Percentiles rank a stretch among this genome's conserved stretches.
Conservation (phyloP, 1,140 invertebrate species). For the Contarinia nasturtii region DNA sequence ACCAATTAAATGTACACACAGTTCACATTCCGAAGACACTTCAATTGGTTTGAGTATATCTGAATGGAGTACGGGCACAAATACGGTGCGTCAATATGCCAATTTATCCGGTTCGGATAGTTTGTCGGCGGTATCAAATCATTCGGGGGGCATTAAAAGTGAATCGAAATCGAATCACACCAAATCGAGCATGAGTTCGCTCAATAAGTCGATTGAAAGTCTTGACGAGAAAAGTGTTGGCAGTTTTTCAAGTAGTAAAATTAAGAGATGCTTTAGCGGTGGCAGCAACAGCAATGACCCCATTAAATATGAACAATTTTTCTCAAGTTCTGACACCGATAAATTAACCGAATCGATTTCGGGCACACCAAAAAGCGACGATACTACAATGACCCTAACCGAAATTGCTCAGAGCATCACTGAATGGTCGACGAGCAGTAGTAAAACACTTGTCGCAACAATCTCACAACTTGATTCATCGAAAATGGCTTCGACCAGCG, state of each 20-base stretch:
- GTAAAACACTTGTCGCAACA: conserved; percentile 33
- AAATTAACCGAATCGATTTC: conserved; percentile 30
- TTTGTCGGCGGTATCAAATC: conserved; percentile 34
- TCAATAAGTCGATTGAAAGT: conserved; percentile 23
- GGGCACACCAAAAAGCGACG: conserved; percentile 27
- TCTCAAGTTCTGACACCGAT: conserved; percentile 35
- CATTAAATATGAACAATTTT: conserved; percentile 28
- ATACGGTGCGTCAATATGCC: conserved; percentile 53
- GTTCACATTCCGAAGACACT: conserved; percentile 65
- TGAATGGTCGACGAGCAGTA: conserved; percentile 38
- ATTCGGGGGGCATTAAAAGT: conserved; percentile 29
- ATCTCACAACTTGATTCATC: conserved; percentile 13
- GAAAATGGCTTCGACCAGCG: not conserved
- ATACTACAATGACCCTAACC: conserved; percentile 31
- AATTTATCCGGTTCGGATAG: conserved; percentile 44
- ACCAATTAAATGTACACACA: conserved; percentile 51
- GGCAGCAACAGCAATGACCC: conserved; percentile 22
- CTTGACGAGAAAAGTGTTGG: conserved; percentile 18
- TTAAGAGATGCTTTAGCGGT: conserved; percentile 11
- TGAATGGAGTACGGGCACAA: conserved; percentile 67
- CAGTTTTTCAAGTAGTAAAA: conserved; percentile 14
- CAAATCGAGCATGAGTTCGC: conserved; percentile 27
- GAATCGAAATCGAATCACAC: conserved; percentile 35
- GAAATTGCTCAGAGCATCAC: conserved; percentile 34
- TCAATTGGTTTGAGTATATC: conserved; percentile 64